phyloP scores from a whole-genome alignment of 2,113 vertebrate genomes.

The Ceyx melanurus region DNA sequence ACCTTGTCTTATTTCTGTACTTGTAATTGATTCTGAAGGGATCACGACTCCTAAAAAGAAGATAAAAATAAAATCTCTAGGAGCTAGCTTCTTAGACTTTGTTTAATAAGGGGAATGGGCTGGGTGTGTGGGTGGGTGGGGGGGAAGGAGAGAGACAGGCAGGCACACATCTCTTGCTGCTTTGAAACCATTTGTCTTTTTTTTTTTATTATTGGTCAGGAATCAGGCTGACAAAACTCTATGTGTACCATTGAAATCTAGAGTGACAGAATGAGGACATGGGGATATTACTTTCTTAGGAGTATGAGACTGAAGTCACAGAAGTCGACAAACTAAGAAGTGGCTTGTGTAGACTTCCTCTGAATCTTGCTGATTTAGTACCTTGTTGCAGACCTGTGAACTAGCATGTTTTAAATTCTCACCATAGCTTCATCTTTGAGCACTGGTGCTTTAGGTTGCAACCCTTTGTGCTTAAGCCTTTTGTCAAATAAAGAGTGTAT shows the following conservation, averaged over 20 bases:
- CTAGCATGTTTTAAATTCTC: not conserved
- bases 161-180: fast-evolving
- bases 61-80: not conserved
- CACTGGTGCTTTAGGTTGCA: not conserved
- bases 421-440: not conserved
- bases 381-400: not conserved
- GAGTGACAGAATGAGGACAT: constrained; percentile 43
- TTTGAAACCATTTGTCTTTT: not conserved
- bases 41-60: not conserved
- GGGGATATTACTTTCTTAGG: not conserved
- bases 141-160: not conserved
- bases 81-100: not conserved
- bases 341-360: not conserved
- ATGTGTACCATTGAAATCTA: not conserved
- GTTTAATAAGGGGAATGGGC: not conserved
- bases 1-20: not conserved
- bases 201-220: not conserved
- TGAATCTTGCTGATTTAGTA: constrained; percentile 1
- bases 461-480: not conserved
- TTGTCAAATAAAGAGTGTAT: not conserved
- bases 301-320: not conserved
- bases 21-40: not conserved
- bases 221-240: constrained; percentile 15
- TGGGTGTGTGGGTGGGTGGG: no score
- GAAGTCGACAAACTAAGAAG: not conserved